These are phyloP conservation scores for Odobenus rosmarus DNA, from an alignment of 2,113 vertebrate species.

Conservation along the genomic window DNA sequence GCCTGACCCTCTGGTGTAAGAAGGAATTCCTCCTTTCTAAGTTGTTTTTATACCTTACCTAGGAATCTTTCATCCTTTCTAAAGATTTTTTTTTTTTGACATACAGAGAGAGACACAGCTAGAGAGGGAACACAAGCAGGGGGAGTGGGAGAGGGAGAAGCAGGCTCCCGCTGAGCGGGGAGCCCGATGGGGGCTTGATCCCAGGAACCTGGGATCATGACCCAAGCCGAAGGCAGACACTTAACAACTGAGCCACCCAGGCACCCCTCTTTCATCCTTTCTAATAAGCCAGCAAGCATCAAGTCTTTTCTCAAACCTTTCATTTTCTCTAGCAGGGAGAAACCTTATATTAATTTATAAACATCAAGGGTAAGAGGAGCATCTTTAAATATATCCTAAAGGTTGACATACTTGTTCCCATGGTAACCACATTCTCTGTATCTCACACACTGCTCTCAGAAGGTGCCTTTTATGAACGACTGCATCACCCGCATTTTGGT, in stretches of 20 bases:
- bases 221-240: too few relatives aligned
- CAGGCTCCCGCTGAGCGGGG: too few relatives aligned
- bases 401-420: not conserved
- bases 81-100: not conserved
- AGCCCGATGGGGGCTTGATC: too few relatives aligned
- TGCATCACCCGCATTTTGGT: not conserved
- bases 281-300: conserved; percentile 3
- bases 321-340: not conserved
- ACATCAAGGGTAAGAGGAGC: not conserved
- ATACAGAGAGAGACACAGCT: too few relatives aligned
- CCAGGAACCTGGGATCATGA: too few relatives aligned
- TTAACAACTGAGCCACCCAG: too few relatives aligned
- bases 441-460: conserved; percentile 6
- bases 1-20: too few relatives aligned
- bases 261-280: not conserved
- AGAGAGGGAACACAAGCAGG: too few relatives aligned
- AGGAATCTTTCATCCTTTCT: not conserved
- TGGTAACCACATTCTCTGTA: not conserved
- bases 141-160: too few relatives aligned
- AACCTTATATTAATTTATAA: conserved; percentile 39
- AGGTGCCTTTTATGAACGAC: not conserved
- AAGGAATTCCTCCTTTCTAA: not conserved
- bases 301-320: conserved; percentile 46
- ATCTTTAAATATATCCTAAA: not conserved
- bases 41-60: conserved; percentile 11